Conservation (phyloP, 2,888 invertebrate genomes). For the Polyploca ridens region DNA sequence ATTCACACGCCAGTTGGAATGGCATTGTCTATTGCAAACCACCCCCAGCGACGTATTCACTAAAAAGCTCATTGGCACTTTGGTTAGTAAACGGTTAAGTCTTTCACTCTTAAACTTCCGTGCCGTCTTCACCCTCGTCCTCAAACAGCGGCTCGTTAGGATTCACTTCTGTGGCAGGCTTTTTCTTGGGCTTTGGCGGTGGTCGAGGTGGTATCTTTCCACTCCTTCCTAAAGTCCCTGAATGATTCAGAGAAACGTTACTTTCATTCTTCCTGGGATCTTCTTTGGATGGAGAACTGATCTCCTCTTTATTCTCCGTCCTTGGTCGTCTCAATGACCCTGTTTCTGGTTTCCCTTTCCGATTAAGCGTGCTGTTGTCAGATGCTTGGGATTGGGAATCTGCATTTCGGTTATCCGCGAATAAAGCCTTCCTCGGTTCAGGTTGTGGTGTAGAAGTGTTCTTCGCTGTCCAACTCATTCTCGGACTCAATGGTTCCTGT, state of each 20-base stretch:
- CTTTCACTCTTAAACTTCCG: conserved; percentile 89
- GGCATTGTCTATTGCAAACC: conserved; percentile 24
- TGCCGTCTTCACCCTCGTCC: conserved; percentile 95
- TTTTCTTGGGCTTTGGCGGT: conserved; percentile 93
- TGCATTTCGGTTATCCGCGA: conserved; percentile 67
- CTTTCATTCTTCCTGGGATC: conserved; percentile 66
- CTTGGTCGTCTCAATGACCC: conserved; percentile 73
- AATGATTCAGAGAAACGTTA: conserved; percentile 66
- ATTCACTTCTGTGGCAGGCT: conserved; percentile 83
- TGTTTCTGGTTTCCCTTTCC: conserved; percentile 82
- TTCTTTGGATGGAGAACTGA: conserved; percentile 70
- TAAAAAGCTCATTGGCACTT: conserved; percentile 80
- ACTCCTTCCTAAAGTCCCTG: conserved; percentile 76
- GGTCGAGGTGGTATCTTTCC: conserved; percentile 92
- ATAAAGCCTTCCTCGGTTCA: conserved; percentile 72
- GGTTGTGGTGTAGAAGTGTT: conserved; percentile 77
- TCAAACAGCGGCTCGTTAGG: conserved; percentile 91
- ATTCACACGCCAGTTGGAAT: conserved; percentile 22
- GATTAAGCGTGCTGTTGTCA: conserved; percentile 69
- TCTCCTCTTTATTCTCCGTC: conserved; percentile 62
- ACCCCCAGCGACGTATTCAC: conserved; percentile 48
- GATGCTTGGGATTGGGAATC: conserved; percentile 61
- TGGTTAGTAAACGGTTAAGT: conserved; percentile 55
- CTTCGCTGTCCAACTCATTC: conserved; percentile 82
- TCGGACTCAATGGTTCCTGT: conserved; percentile 75